Conservation (phyloP, 2,888 invertebrate species). For the Drosophila sordidula region DNA sequence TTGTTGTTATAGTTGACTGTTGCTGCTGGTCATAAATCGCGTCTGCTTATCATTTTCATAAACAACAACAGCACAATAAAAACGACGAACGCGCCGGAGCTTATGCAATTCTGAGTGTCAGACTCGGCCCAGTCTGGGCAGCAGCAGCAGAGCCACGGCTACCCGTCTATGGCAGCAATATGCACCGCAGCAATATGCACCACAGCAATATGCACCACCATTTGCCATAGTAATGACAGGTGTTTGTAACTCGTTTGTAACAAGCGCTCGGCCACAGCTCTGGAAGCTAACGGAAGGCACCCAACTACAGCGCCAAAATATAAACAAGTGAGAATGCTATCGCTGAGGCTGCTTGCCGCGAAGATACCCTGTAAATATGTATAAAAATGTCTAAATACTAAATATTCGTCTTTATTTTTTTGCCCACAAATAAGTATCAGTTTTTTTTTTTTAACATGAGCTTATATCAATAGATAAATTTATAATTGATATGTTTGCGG, state of each 20-base stretch:
- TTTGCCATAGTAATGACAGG: slow-evolving; percentile 80
- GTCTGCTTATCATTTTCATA: slow-evolving; percentile 80
- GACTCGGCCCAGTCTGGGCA: slow-evolving; percentile 30
- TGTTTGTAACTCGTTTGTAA: slow-evolving; percentile 76
- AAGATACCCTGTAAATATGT: slow-evolving; percentile 15
- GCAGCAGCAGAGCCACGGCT: slow-evolving; percentile 1
- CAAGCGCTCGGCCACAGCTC: slow-evolving; percentile 37
- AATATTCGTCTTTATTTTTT: no score
- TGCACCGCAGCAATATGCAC: slow-evolving; percentile 32
- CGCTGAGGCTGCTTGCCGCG: neutral
- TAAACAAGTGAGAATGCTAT: slow-evolving; percentile 22
- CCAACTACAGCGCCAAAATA: slow-evolving; percentile 44
- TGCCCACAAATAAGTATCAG: no score
- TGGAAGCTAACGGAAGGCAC: slow-evolving; percentile 68
- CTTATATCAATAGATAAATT: no score
- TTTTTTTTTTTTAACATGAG: no score
- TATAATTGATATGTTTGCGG: no score
- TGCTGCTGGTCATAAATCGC: slow-evolving; percentile 68
- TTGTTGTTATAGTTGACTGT: slow-evolving; percentile 28
- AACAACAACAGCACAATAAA: slow-evolving; percentile 65
- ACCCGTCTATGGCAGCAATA: slow-evolving; percentile 12
- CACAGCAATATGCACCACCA: slow-evolving; percentile 56
- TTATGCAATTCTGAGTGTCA: slow-evolving; percentile 77
- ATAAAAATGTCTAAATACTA: no score
- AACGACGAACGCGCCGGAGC: slow-evolving; percentile 47